Conservation (phyloP, 2,888 invertebrate genomes). For the Drosophila atripex region DNA sequence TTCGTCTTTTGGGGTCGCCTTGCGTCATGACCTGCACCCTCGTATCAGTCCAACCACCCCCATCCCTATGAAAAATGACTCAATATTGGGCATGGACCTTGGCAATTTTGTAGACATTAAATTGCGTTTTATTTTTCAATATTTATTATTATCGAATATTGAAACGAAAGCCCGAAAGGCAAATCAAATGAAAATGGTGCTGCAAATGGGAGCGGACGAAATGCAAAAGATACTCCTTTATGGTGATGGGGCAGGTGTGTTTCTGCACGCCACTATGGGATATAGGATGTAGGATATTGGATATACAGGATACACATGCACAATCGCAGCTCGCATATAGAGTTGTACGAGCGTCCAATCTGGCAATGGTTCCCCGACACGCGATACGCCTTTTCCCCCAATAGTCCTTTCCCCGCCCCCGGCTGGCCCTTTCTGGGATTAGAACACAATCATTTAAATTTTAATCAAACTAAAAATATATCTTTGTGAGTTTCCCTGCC, state of each 20-base stretch:
- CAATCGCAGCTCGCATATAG: slow-evolving; percentile 43
- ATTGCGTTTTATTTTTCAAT: slow-evolving; percentile 78
- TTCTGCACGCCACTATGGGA: slow-evolving; percentile 40
- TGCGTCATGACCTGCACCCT: slow-evolving; percentile 62
- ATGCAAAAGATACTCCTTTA: slow-evolving; percentile 31
- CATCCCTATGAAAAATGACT: slow-evolving; percentile 60
- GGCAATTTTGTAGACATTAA: slow-evolving; percentile 62
- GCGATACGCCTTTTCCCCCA: slow-evolving; percentile 57
- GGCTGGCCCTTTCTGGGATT: neutral
- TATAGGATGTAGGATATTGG: slow-evolving; percentile 20
- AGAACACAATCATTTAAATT: neutral
- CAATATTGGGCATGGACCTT: slow-evolving; percentile 51
- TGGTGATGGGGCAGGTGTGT: slow-evolving; percentile 39
- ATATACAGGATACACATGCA: slow-evolving; percentile 21
- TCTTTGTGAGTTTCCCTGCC: slow-evolving; percentile 58
- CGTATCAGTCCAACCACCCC: slow-evolving; percentile 56
- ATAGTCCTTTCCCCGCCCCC: neutral
- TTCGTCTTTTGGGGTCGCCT: slow-evolving; percentile 51
- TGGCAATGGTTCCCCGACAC: slow-evolving; percentile 58
- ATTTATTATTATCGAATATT: slow-evolving; percentile 78
- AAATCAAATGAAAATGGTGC: slow-evolving; percentile 33
- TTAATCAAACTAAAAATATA: neutral
- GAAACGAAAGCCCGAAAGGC: slow-evolving; percentile 54
- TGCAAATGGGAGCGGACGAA: slow-evolving; percentile 38
- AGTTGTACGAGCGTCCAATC: slow-evolving; percentile 33